Base-by-base conservation (phyloP, 2,888 invertebrate species). In the Linnaemya vulpina region DNA sequence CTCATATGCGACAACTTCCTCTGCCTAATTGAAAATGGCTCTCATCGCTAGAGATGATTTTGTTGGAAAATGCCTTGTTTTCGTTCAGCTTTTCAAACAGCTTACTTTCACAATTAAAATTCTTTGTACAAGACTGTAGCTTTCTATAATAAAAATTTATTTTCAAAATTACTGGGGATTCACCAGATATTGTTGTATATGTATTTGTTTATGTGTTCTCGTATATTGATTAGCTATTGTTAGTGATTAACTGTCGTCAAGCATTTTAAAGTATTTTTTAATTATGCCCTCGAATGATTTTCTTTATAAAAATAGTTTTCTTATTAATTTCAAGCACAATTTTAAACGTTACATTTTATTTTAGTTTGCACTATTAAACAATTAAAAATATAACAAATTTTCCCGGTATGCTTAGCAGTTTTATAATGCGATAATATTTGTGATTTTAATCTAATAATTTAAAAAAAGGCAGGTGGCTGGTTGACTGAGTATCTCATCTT, bases 301-400 rank as follows among this genome's bases (percentile, higher is more conserved):
- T 60, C 11, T 43, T 43, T 35, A 38, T 38, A 62, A 62, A 38
- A 62, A 38, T 17, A 60, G 35, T n/a, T 7, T 20, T 62, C 60
- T 20, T 38, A 15, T 43, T 40, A 15, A 63, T 9, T 40, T 22
- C 8, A n/a, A 40, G 25, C 30, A 10, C 22, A 43, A 63, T 63
- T 62, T 40, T 38, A 13, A 40, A n/a, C n/a, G 3, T 30, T 62
- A 20, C 13, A n/a, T n/a, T 25, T 7, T 25, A 22, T 53, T 30
- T 30, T 30, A 30, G 11, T 20, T 15, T 55, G 25, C 15, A 55
- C n/a, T 22, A 49, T 1, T 8, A 40, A 62, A 22, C 22, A 3
- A 43, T 25, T 1, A 15, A 13, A 63, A 43, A n/a, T 70, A 40
- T 70, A 40, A 53, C 3, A 55, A 38, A 40, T 20, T 55, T n/a